Evolutionary conservation across 2,888 invertebrate species (phyloP).

Genomic region (Chouioia cunea): DNA sequence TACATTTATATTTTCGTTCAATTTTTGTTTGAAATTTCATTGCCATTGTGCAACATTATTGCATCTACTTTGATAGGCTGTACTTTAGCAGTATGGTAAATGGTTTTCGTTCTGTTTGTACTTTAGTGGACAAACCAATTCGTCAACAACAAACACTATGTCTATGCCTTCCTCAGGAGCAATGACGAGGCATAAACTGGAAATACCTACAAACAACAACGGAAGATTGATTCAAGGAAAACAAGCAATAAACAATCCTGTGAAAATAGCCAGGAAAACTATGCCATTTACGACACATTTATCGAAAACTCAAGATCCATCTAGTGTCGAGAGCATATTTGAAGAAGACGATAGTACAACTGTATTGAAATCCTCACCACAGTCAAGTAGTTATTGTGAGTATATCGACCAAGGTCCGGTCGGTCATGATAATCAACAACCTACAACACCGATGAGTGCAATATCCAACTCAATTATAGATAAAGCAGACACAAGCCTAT

Average conservation of each 20-base stretch:
- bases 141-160: conserved; percentile 15
- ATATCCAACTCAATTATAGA: conserved; percentile 43
- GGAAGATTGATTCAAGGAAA: not conserved
- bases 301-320: conserved; percentile 29
- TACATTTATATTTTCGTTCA: too few relatives aligned
- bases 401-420: conserved; percentile 39
- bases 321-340: conserved; percentile 28
- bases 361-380: conserved; percentile 33
- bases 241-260: conserved; percentile 12
- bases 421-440: conserved; percentile 44
- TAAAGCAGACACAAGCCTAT: conserved; percentile 45
- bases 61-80: too few relatives aligned
- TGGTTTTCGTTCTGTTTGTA: conserved; percentile 15
- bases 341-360: conserved; percentile 29
- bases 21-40: too few relatives aligned
- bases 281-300: conserved; percentile 26
- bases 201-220: conserved; percentile 9
- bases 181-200: not conserved
- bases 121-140: conserved; percentile 30
- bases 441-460: conserved; percentile 43
- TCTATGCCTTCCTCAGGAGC: conserved; percentile 24
- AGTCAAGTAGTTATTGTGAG: conserved; percentile 40
- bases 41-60: too few relatives aligned
- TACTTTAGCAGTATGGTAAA: not conserved
- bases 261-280: conserved; percentile 43